A percentile compares a stretch with the other conserved stretches of the same genome.
phyloP scores from a whole-genome alignment of 2,113 vertebrate species.

The Centropus unirufus region DNA sequence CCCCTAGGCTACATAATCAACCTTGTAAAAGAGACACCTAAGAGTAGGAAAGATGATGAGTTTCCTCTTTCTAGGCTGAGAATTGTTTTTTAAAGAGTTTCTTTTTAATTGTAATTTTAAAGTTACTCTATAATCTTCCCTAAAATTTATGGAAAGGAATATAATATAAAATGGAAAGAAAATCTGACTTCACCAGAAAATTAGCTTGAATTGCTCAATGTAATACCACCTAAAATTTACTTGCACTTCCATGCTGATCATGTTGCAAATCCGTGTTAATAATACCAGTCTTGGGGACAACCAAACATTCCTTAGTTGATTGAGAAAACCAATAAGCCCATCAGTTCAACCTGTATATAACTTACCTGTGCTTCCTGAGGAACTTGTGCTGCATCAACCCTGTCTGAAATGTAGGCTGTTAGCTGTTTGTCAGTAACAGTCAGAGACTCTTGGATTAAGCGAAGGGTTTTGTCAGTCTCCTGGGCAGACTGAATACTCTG shows the following conservation, averaged over 20 bases:
- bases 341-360: neutral
- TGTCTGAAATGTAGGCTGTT: conserved; percentile 85
- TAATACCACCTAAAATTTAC: conserved; percentile 1
- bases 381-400: conserved; percentile 92
- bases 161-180: neutral
- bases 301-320: neutral
- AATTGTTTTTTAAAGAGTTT: neutral
- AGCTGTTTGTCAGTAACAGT: conserved; percentile 89
- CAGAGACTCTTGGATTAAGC: conserved; percentile 89
- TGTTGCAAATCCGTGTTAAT: neutral
- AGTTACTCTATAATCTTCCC: neutral
- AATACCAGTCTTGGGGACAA: neutral
- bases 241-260: neutral
- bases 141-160: neutral
- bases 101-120: neutral
- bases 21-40: neutral
- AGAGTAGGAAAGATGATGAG: neutral
- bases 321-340: neutral
- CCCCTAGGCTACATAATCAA: neutral
- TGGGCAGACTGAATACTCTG: conserved; percentile 89
- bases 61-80: neutral
- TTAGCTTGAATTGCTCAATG: neutral
- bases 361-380: conserved; percentile 95
- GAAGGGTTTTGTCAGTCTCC: conserved; percentile 90
- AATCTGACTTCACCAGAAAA: neutral